Evolutionary conservation across 1,140 invertebrate species (phyloP), one percentile per base, ranked within the genome.

Genomic region (Drosophila repletoides): DNA sequence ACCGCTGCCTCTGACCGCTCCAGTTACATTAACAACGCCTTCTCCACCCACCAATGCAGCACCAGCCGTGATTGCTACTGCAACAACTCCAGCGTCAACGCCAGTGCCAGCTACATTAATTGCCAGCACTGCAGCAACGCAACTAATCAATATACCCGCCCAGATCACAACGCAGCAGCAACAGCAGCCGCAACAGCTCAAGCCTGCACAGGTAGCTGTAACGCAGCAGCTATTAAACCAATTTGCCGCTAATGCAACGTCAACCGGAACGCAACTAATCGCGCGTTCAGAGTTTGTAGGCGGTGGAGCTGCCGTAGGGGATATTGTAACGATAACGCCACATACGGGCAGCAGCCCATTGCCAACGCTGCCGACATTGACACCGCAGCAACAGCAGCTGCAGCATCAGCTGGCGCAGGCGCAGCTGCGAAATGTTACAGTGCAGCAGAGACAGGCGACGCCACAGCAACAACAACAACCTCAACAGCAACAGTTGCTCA

Each of bases 341-440:
- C 81, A 86, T 28, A 73, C 81, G 33, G 72, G 66, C 12, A 84
- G 63, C 63, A 75, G 52, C 51, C 80, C 71, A 1, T 29, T 84
- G 43, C 61, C 81, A 9, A 59, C 83, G 3, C n/a, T 83, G 36
- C 69, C 79, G 7, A 65, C 83, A 1, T 36, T 83, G 40, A 73
- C 73, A 1, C 55, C 76, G n/a, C 88, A 87, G 29, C 87, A 80
- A 22, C 68, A 67, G 15, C 87, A 89, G 26, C 45, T 80, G 46
- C 81, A 87, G 29, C 81, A 87, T 46, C 81, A 87, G 28, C 9
- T 88, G 66, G 80, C 77, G 5, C 87, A 88, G 56, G 79, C 72
- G n/a, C 87, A 88, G 38, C 75, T 87, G 5, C 76, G 87, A 3
- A 89, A 89, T 43, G 87, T 87, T 2, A 84, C 88, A 4, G 87